These are phyloP conservation scores for Cynodonichthys magdalenae DNA, from an alignment of 2,797 vertebrate genomes.

Conservation along the genomic window DNA sequence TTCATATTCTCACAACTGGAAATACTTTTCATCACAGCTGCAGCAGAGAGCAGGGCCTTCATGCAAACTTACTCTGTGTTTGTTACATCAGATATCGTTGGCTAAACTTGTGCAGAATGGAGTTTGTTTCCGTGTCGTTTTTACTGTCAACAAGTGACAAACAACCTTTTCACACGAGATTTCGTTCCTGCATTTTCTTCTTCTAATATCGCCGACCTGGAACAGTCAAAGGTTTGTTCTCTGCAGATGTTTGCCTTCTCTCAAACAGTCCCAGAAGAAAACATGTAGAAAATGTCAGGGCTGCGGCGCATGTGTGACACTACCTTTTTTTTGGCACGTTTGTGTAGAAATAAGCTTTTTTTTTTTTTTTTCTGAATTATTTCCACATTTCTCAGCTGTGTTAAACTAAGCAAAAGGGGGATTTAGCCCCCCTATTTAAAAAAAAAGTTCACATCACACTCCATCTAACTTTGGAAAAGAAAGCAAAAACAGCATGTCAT, in stretches of 20 bases:
- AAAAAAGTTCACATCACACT: conserved; percentile 3
- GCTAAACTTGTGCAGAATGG: neutral
- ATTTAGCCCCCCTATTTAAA: neutral
- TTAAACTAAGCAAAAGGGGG: neutral
- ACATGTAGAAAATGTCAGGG: neutral
- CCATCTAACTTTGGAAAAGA: neutral
- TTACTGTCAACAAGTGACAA: no score
- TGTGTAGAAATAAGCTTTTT: neutral
- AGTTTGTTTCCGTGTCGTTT: neutral
- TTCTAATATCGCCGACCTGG: no score
- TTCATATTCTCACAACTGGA: neutral
- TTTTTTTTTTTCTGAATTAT: neutral
- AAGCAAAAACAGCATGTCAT: neutral
- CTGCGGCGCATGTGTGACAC: neutral
- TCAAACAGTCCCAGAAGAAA: neutral
- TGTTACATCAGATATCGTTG: neutral
- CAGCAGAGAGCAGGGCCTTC: neutral
- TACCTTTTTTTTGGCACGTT: neutral
- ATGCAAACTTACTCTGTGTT: neutral
- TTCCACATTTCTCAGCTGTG: neutral
- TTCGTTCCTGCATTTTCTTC: neutral
- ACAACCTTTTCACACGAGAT: neutral
- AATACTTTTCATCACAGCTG: neutral
- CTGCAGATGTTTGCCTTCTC: neutral
- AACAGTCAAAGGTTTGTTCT: neutral